Conservation (phyloP, 2,797 vertebrate species). For the Fratercula arctica region DNA sequence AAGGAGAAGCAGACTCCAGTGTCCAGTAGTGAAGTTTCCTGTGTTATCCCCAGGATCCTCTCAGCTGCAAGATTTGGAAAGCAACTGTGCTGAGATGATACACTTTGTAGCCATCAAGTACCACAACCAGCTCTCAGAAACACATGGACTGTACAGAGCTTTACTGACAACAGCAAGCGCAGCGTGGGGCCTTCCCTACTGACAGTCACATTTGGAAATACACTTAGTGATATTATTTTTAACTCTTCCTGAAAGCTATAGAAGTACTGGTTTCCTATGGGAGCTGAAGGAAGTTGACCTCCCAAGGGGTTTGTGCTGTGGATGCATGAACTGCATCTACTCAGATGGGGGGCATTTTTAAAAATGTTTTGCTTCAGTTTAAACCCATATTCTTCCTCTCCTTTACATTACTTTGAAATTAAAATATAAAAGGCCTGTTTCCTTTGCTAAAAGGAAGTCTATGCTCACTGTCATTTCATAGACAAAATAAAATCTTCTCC, state of each 20-base stretch:
- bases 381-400: neutral
- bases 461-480: neutral
- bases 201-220: conserved; percentile 40
- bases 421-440: neutral
- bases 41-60: neutral
- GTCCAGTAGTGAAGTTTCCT: neutral
- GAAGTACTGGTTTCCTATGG: neutral
- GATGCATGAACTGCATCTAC: neutral
- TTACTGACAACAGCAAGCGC: neutral
- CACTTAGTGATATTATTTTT: conserved; percentile 45
- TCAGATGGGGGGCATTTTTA: neutral
- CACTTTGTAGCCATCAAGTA: neutral
- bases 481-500: neutral
- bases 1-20: neutral
- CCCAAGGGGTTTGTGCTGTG: neutral
- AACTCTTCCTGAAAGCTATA: conserved; percentile 43
- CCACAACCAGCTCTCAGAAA: neutral
- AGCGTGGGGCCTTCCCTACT: neutral
- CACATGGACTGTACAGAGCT: neutral
- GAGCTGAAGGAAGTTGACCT: conserved; percentile 16
- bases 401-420: neutral
- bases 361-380: neutral
- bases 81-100: neutral
- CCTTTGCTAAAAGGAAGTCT: neutral
- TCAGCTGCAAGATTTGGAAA: neutral